Evolutionary conservation across 2,888 invertebrate species (phyloP), one percentile per base, ranked within the genome.

Genomic region (Chesias legatella): DNA sequence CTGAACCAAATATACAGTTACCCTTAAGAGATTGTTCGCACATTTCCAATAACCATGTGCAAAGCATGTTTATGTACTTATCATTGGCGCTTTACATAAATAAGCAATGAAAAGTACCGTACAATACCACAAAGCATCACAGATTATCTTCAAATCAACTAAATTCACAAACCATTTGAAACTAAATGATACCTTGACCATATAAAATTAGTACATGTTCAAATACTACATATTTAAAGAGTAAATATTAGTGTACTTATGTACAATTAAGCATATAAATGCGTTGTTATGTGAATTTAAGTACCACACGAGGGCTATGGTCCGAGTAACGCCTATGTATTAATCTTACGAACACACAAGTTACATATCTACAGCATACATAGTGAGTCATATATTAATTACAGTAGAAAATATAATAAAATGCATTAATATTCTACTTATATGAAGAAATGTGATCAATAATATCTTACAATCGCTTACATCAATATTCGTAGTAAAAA

Each of bases 301-400:
- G 43, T 38, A 51, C 40, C 35, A 37, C 33, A 50, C 9, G 20
- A 31, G 7, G 26, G 30, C 38, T n/a, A 44, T 43, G 50, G 40
- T 51, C 41, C 47, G 23, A 37, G 32, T 39, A 44, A 40, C 39
- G 25, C 28, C 35, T 36, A 40, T 8, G 34, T 40, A 43, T 50
- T 41, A 38, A 43, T 24, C 28, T 41, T 44, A 47, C 47, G 47
- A 53, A 53, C 51, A 53, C 44, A 24, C 38, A 49, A 45, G n/a
- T 27, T 36, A 38, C 20, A 33, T 41, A 37, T 27, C 50, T 50
- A 50, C 42, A 43, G 31, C 42, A 22, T 31, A 20, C 20, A 37
- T 24, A 2, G 5, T 17, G 13, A 17, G 13, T 17, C 13, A 17
- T 17, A 17, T 17, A 17, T 17, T 17, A 17, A n/a, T 17, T 17